phyloP scores from a whole-genome alignment of 2,888 invertebrate genomes.

The Nezara viridula region DNA sequence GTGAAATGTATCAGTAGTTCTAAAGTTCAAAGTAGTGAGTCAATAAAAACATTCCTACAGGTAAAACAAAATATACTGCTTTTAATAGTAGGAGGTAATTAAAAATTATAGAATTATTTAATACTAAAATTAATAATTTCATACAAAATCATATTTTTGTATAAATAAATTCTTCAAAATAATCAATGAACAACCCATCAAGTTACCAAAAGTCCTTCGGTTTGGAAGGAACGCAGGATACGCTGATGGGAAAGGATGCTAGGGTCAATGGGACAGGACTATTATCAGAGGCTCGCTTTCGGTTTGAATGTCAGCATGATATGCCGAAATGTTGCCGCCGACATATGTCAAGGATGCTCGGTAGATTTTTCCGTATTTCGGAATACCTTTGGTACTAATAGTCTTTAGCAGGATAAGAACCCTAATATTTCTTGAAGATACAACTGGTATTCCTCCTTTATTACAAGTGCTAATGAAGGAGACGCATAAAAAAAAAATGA shows the following conservation, averaged over 20 bases:
- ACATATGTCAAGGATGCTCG: conserved; percentile 8
- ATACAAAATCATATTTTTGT: no score
- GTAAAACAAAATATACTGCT: no score
- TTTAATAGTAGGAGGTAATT: no score
- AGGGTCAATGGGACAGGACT: conserved; percentile 6
- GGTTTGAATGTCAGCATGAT: conserved; percentile 8
- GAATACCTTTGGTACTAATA: not conserved
- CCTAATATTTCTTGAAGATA: not conserved
- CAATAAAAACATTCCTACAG: no score
- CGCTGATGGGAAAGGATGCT: not conserved
- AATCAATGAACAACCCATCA: no score
- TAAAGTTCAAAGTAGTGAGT: no score
- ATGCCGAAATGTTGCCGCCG: not conserved
- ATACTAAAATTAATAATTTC: no score
- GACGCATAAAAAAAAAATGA: no score
- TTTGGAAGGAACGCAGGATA: not conserved
- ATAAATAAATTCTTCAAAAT: no score
- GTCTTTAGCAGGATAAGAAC: not conserved
- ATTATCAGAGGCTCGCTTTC: not conserved
- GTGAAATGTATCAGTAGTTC: no score
- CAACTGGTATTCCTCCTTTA: not conserved
- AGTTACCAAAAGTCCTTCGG: not conserved
- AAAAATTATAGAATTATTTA: no score
- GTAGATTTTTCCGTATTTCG: not conserved
- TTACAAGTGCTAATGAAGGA: no score